A percentile compares a stretch with the other conserved stretches of the same genome.
phyloP scores from a whole-genome alignment of 2,888 invertebrate species.

The Heliconius ismenius region DNA sequence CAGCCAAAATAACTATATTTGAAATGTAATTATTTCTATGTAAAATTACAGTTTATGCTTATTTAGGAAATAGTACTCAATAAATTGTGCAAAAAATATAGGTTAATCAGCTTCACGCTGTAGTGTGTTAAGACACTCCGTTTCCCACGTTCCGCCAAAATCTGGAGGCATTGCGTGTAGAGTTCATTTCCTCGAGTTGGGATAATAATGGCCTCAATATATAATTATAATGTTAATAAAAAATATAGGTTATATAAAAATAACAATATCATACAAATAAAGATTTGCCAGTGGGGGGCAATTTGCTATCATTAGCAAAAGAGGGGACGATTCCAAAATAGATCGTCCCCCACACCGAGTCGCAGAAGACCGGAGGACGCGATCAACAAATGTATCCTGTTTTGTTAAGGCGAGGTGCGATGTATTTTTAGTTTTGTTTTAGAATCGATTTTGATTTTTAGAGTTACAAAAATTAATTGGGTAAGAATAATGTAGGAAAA shows the following conservation, averaged over 20 bases:
- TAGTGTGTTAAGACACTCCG: too few species aligned
- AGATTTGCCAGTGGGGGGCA: slow-evolving; percentile 65
- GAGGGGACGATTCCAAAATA: slow-evolving; percentile 62
- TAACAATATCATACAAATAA: not conserved
- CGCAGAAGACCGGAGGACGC: slow-evolving; percentile 60
- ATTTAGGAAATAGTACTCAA: too few species aligned
- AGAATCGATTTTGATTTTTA: not conserved
- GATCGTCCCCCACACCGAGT: slow-evolving; percentile 63
- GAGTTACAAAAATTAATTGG: not conserved
- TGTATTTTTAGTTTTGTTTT: not conserved
- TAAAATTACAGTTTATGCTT: not conserved
- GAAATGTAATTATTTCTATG: not conserved
- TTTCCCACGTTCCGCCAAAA: too few species aligned
- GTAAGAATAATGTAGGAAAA: too few species aligned
- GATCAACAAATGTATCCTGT: slow-evolving; percentile 55
- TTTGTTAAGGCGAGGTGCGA: slow-evolving; percentile 27
- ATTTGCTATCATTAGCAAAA: slow-evolving; percentile 67
- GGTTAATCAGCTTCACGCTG: too few species aligned
- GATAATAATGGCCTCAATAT: too few species aligned
- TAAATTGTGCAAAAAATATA: too few species aligned
- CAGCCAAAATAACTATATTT: not conserved
- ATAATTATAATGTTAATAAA: too few species aligned
- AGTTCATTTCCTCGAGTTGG: too few species aligned
- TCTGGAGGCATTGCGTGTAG: too few species aligned
- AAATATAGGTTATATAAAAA: not conserved